Conservation (phyloP, 2,888 invertebrate species). For the Hydraecia micacea region DNA sequence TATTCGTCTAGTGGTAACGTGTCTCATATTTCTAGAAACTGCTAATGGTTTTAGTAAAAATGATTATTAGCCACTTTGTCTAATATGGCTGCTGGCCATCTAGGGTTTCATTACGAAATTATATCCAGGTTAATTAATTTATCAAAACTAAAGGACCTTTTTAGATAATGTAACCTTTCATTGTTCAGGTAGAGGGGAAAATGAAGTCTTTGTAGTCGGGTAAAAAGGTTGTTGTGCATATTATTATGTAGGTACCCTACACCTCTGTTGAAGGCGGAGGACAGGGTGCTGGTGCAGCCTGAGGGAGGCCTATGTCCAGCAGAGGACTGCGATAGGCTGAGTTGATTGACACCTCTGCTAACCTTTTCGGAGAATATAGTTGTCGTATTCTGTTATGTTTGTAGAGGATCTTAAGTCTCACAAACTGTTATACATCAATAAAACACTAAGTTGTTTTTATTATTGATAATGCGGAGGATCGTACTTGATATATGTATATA, state of each 20-base stretch:
- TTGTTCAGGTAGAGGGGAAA: neutral
- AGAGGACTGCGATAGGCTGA: too few relatives aligned
- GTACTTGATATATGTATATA: too few relatives aligned
- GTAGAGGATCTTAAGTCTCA: neutral
- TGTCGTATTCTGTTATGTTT: neutral
- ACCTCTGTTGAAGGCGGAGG: too few relatives aligned
- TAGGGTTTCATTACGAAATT: neutral
- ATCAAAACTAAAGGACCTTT: neutral
- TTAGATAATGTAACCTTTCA: neutral
- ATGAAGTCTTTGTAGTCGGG: neutral
- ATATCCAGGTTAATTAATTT: neutral
- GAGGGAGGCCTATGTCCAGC: too few relatives aligned
- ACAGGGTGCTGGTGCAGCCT: too few relatives aligned
- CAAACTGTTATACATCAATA: too few relatives aligned
- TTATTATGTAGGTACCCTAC: too few relatives aligned
- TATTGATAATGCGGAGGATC: too few relatives aligned
- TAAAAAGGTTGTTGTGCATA: neutral
- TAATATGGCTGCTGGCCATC: neutral
- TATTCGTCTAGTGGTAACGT: neutral
- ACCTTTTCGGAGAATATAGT: neutral
- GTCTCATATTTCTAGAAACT: neutral
- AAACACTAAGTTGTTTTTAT: too few relatives aligned
- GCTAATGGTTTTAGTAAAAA: constrained; percentile 7
- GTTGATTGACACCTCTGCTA: neutral
- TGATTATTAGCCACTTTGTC: constrained; percentile 1